A percentile compares a stretch with the other conserved stretches of the same genome.
Conservation (phyloP, 2,888 invertebrate species). For the Rutpela maculata region DNA sequence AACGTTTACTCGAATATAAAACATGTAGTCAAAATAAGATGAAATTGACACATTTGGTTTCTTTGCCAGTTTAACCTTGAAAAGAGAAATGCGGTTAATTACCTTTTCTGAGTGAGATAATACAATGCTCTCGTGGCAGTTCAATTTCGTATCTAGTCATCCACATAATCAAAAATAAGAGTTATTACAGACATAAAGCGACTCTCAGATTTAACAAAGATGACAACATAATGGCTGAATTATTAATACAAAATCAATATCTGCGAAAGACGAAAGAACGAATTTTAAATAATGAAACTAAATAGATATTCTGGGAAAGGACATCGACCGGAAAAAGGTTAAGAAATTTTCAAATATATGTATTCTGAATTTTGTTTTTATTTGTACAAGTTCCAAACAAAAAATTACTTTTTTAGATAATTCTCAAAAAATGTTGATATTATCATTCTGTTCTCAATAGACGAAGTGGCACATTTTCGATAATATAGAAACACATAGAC, state of each 20-base stretch:
- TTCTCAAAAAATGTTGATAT: too few relatives aligned
- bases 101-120: not conserved
- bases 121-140: not conserved
- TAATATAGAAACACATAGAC: too few relatives aligned
- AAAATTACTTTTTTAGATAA: too few relatives aligned
- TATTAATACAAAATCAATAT: slow-evolving; percentile 6
- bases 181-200: not conserved
- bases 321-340: too few relatives aligned
- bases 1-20: not conserved
- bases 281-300: not conserved
- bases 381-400: too few relatives aligned
- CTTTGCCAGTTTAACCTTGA: slow-evolving; percentile 7
- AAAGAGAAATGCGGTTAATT: slow-evolving; percentile 7
- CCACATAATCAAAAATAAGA: slow-evolving; percentile 4
- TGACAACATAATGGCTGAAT: not conserved
- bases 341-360: too few relatives aligned
- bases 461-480: too few relatives aligned
- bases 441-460: too few relatives aligned
- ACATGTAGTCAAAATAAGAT: not conserved
- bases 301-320: not conserved
- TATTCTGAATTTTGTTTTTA: too few relatives aligned
- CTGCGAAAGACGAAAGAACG: not conserved
- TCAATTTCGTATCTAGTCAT: slow-evolving; percentile 2
- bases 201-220: not conserved
- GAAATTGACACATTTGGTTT: not conserved